Evolutionary conservation across 2,888 invertebrate species (phyloP).

Genomic region (Trichopria drosophilae): DNA sequence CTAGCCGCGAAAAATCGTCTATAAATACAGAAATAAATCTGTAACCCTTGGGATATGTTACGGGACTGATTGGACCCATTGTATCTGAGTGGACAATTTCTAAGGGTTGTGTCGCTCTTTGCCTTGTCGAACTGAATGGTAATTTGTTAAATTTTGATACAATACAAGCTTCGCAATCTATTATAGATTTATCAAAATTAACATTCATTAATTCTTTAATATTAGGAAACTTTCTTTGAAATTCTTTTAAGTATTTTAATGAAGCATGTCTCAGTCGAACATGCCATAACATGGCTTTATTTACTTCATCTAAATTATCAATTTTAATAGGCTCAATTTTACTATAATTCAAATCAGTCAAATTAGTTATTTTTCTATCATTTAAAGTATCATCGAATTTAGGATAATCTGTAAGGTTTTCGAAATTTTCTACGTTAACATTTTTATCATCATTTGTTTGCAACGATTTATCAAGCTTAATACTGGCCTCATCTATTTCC

Average conservation of each 20-base stretch:
- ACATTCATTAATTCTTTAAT: background rate
- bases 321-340: conserved; percentile 18
- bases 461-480: too few species aligned
- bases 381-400: too few species aligned
- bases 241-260: conserved; percentile 30
- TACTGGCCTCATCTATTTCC: too few species aligned
- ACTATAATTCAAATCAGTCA: too few species aligned
- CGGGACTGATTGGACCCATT: conserved; percentile 30
- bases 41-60: conserved; percentile 27
- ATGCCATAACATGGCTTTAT: conserved; percentile 12
- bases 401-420: background rate
- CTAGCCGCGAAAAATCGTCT: conserved; percentile 35
- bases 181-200: conserved; percentile 1
- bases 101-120: background rate
- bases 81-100: conserved; percentile 33
- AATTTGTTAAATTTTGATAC: conserved; percentile 1
- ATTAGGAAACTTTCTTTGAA: conserved; percentile 33
- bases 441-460: conserved; percentile 10
- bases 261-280: conserved; percentile 34
- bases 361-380: too few species aligned
- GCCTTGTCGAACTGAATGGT: background rate
- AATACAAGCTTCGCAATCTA: conserved; percentile 3
- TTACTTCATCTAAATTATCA: too few species aligned
- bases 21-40: conserved; percentile 29
- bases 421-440: conserved; percentile 4